A percentile compares a stretch with the other conserved stretches of the same genome.
These are phyloP conservation scores for Calephelis perditalis DNA, from an alignment of 2,888 invertebrate species.

Conservation along the genomic window DNA sequence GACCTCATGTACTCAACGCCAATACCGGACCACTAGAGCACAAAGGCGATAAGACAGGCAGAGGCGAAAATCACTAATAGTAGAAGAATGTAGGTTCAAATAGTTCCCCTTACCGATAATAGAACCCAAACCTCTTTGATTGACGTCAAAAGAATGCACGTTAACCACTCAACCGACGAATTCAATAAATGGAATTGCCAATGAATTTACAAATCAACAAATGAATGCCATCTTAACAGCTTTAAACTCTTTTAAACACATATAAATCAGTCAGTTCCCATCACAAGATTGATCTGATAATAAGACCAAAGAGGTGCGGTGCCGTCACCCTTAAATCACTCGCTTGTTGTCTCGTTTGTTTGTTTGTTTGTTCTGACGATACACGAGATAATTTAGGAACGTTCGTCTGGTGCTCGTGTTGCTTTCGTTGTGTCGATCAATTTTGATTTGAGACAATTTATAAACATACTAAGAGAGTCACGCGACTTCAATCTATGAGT, in stretches of 20 bases:
- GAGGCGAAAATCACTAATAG: too few relatives aligned
- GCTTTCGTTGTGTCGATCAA: slow-evolving; percentile 19
- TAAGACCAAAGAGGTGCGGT: slow-evolving; percentile 30
- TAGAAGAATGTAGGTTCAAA: too few relatives aligned
- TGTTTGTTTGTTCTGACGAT: slow-evolving; percentile 20
- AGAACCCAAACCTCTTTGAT: neutral
- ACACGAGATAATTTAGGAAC: slow-evolving; percentile 28
- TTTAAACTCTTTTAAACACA: slow-evolving; percentile 5
- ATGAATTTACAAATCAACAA: slow-evolving; percentile 1
- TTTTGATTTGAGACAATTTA: slow-evolving; percentile 11
- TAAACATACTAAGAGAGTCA: slow-evolving; percentile 9
- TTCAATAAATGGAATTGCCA: neutral
- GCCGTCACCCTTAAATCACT: slow-evolving; percentile 54
- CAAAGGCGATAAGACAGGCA: too few relatives aligned
- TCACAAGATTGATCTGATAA: slow-evolving; percentile 41
- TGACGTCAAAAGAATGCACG: neutral
- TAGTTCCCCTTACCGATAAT: neutral
- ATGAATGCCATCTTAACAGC: neutral
- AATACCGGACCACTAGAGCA: too few relatives aligned
- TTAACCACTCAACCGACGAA: neutral
- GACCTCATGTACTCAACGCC: too few relatives aligned
- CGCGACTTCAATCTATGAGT: too few relatives aligned
- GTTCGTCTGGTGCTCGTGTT: slow-evolving; percentile 20
- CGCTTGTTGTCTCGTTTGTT: slow-evolving; percentile 36
- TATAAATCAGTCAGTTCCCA: slow-evolving; percentile 30